Base-by-base conservation (phyloP, 2,797 vertebrate species). In the Columba guinea region DNA sequence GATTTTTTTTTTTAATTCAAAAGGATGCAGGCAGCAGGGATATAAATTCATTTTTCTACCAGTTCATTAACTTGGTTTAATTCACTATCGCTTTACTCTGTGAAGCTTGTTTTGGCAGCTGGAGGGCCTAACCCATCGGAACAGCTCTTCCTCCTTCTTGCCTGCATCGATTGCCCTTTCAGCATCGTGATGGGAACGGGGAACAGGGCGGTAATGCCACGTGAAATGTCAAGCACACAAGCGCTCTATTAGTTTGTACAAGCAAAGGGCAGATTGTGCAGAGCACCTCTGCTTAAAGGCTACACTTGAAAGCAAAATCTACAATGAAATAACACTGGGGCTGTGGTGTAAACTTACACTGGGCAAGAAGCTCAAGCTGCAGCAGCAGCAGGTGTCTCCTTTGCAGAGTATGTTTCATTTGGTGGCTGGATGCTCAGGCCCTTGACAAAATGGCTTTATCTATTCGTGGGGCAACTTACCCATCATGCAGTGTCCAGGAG, bases 171-270 rank as follows among this genome's bases (percentile, higher is more conserved):
- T 60, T 94, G 78, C 60, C 58, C 91, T 93, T 96, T 94, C 0
- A 3, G 56, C 71, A 13, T 74, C 51, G 51, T 93, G 1, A 76
- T 0, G 6, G 90, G 69, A 71, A 39, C 0, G 4, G 87, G 78
- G 62, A 89, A 17, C 3, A 39, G 37, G 71, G 65, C 71, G 58
- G 60, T 95, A 94, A 95, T 92, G 59, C 93, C 81, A 77, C 0
- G 12, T 60, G 93, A 96, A 96, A 94, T 97, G 95, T 92, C 94
- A 97, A 90, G 59, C 75, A 89, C 81, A 59, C 62, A 81, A 32
- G 60, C 41, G 62, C 86, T 95, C 62, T 67, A 9, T 95, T 89
- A 83, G 51, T 92, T 93, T 93, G 52, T 65, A 81, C 78, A 85
- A 89, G 84, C 58, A 95, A 97, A 96, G 94, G 90, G 76, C 91